Percentiles rank a stretch among this genome's conserved stretches.
Conservation (phyloP, 2,113 vertebrate genomes). For the Aplodontia rufa region DNA sequence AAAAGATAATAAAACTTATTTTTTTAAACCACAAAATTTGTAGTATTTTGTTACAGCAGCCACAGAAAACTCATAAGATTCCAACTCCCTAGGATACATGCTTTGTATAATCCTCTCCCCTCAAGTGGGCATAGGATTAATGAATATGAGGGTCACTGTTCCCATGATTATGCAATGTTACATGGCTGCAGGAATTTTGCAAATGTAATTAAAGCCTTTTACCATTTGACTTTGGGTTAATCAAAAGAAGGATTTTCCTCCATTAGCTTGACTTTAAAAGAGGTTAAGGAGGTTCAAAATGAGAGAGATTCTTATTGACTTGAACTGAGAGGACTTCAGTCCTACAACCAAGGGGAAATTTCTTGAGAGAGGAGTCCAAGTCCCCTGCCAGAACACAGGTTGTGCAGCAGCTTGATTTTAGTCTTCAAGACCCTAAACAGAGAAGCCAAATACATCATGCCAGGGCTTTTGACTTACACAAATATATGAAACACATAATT, state of each 20-base stretch:
- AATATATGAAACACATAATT: background rate
- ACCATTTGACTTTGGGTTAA: background rate
- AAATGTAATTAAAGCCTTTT: background rate
- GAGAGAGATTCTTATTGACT: background rate
- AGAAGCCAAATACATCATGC: background rate
- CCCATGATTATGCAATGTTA: background rate
- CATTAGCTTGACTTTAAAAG: background rate
- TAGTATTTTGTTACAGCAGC: background rate
- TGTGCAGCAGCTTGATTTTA: background rate
- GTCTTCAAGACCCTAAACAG: background rate
- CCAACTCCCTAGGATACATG: background rate
- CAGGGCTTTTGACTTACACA: background rate
- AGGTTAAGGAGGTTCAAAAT: background rate
- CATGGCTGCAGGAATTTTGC: too few species aligned
- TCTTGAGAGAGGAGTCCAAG: background rate
- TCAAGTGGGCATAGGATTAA: too few species aligned
- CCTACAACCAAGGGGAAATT: background rate
- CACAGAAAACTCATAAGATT: background rate
- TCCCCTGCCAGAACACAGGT: background rate
- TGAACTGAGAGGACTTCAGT: background rate
- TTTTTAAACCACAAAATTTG: too few species aligned
- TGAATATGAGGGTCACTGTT: background rate
- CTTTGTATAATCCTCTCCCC: background rate
- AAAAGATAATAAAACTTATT: background rate
- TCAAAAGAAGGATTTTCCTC: background rate